Conservation (phyloP, 92 coral and sea anemone genomes). For the Desmophyllum pertusum region DNA sequence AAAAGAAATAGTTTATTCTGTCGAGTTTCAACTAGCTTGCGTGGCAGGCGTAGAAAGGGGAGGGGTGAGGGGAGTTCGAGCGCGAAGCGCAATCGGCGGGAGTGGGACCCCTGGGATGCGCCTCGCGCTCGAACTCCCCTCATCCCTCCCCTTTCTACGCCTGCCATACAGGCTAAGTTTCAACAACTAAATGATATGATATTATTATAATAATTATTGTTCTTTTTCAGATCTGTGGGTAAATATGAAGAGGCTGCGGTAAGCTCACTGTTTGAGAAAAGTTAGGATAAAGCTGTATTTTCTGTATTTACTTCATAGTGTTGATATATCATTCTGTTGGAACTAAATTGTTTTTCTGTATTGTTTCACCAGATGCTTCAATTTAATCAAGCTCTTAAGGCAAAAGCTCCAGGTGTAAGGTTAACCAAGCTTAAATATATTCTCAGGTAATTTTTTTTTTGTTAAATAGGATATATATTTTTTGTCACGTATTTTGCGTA, state of each 20-base stretch:
- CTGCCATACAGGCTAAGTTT: too few species aligned
- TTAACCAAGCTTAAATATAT: constrained; percentile 67
- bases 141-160: too few species aligned
- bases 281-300: not conserved
- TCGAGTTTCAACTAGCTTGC: too few species aligned
- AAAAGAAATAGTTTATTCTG: too few species aligned
- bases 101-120: too few species aligned
- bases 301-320: too few species aligned
- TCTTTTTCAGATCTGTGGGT: constrained; percentile 69
- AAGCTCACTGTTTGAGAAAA: constrained; percentile 16
- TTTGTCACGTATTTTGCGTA: not conserved
- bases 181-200: too few species aligned
- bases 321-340: too few species aligned
- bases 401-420: constrained; percentile 68
- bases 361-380: constrained; percentile 71
- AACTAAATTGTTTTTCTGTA: not conserved
- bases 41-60: too few species aligned
- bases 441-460: constrained; percentile 63
- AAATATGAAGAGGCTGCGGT: constrained; percentile 91
- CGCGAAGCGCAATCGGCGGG: too few species aligned
- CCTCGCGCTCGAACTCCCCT: too few species aligned
- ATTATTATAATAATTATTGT: not conserved
- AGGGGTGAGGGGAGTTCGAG: too few species aligned
- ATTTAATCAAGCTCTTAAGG: constrained; percentile 73
- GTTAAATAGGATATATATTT: not conserved